Base-by-base conservation (phyloP, 2,113 vertebrate species). In the Nerophis ophidion region DNA sequence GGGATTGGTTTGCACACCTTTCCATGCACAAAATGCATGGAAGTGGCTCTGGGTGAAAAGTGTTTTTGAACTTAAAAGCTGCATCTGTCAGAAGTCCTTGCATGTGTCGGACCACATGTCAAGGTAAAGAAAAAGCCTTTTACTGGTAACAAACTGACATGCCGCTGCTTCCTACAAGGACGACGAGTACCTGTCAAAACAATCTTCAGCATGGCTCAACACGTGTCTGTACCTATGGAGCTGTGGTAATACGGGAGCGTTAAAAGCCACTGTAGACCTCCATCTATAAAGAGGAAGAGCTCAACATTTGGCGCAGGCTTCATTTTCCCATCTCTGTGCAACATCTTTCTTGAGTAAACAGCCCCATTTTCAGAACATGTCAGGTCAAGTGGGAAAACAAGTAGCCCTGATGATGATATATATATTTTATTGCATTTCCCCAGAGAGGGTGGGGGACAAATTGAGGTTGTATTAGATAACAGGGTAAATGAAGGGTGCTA, bases 321-420 rank as follows among this genome's bases (percentile, higher is more conserved):
- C 48, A 58, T 68, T 81, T 60, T 57, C 71, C 36, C 63, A 55
- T 60, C 63, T 69, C 54, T 76, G 62, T 63, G 57, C 53, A 63
- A 71, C 65, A 68, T 71, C 70, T 76, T 26, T 4, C 26, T 26
- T 71, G 38, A 75, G 63, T 63, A 79, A 83, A 86, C 76, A 82
- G 66, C 68, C 69, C 71, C 68, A 79, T 84, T 82, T 84, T 70
- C 50, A 75, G 64, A 59, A 76, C 80, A 84, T 86, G 83, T 84
- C 83, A 84, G 82, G 83, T 89, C 86, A 86, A 87, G 77, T 76
- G 76, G 76, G 26, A 80, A 82, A 84, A 81, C 72, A 86, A 85
- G 78, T 70, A 71, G 72, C n/a, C 16, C 63, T 78, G 75, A 79
- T 84, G 61, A 79, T 69, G 40, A 63, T 64, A 65, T 52, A 63